Percentiles rank a stretch among this genome's conserved stretches.
Evolutionary conservation across 2,113 vertebrate genomes (phyloP).

Genomic region (Hemiscyllium ocellatum): DNA sequence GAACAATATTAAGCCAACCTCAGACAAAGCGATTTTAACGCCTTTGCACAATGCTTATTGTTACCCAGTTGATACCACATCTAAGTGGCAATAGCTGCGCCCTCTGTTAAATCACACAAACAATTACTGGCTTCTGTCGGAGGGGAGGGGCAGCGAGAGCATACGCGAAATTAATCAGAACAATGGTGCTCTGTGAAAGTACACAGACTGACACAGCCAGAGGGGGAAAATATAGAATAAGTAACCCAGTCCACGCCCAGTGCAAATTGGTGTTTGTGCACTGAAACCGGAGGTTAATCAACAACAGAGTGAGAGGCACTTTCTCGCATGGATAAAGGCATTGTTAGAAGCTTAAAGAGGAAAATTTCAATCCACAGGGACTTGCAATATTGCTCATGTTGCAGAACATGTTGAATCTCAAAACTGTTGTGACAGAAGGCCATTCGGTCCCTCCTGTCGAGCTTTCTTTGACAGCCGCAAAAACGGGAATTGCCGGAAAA

Average conservation of each 20-base stretch:
- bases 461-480: too few relatives aligned
- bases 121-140: conserved; percentile 9
- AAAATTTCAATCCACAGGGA: background rate
- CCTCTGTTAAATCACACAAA: conserved; percentile 10
- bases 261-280: background rate
- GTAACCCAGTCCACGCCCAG: background rate
- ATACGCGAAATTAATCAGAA: conserved; percentile 30
- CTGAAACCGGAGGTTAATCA: background rate
- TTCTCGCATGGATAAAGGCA: background rate
- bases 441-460: too few relatives aligned
- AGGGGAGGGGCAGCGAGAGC: background rate
- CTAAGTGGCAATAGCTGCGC: background rate
- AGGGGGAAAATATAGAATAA: too few relatives aligned
- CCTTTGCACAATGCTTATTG: conserved; percentile 34
- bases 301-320: background rate
- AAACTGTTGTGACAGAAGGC: too few relatives aligned
- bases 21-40: conserved; percentile 24
- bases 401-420: too few relatives aligned
- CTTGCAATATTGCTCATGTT: background rate
- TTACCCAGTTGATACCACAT: background rate
- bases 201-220: background rate
- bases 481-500: too few relatives aligned
- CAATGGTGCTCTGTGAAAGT: background rate
- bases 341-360: background rate
- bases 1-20: conserved; percentile 22